phyloP scores from a whole-genome alignment of 2,888 invertebrate genomes.

The Caenorhabditis auriculariae region DNA sequence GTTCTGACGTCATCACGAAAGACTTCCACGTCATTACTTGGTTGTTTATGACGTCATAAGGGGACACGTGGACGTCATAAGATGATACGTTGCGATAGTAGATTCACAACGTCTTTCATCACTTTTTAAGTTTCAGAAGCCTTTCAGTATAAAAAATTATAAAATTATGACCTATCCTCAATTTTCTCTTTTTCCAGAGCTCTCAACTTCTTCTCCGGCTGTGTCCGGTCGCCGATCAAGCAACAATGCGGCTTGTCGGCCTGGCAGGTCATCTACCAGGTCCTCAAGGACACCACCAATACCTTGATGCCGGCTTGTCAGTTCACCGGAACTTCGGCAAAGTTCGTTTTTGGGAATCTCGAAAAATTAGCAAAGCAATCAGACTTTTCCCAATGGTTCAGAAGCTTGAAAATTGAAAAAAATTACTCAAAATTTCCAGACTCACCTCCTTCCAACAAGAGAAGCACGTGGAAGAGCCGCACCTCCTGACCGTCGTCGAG shows the following conservation, averaged over 20 bases:
- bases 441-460: background rate
- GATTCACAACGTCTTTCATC: background rate
- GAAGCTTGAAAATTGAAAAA: background rate
- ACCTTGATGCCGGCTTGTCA: conserved; percentile 62
- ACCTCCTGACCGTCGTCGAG: background rate
- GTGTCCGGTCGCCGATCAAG: conserved; percentile 53
- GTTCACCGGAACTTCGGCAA: conserved; percentile 49
- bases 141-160: background rate
- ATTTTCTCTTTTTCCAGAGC: conserved; percentile 42
- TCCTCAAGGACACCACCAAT: conserved; percentile 61
- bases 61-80: background rate
- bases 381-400: background rate
- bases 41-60: background rate
- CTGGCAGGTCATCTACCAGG: conserved; percentile 59
- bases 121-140: background rate
- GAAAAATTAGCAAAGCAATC: background rate
- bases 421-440: background rate
- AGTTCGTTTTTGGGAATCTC: background rate
- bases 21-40: background rate
- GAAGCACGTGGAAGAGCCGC: background rate
- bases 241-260: conserved; percentile 54
- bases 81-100: too few species aligned
- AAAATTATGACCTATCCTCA: background rate
- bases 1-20: conserved; percentile 1
- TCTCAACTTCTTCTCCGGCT: conserved; percentile 60